phyloP scores from a whole-genome alignment of 1,140 invertebrate species.

The Apis laboriosa region DNA sequence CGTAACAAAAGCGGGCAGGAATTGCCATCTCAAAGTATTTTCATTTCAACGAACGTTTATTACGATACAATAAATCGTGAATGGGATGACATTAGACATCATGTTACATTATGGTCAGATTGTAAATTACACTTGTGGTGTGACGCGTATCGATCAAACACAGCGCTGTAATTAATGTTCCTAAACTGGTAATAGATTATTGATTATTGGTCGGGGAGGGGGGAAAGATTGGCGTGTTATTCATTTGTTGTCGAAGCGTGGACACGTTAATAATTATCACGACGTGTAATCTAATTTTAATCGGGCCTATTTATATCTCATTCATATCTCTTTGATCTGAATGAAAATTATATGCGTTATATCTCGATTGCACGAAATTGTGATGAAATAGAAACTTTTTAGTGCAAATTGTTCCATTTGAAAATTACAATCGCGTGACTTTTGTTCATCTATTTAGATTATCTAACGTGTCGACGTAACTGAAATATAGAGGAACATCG shows the following conservation, averaged over 20 bases:
- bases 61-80: constrained; percentile 14
- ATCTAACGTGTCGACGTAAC: neutral
- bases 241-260: constrained; percentile 31
- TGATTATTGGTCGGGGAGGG: constrained; percentile 21
- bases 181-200: constrained; percentile 40
- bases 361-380: neutral
- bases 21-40: neutral
- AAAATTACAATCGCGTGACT: constrained; percentile 40
- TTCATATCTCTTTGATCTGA: constrained; percentile 11
- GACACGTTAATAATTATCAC: constrained; percentile 43
- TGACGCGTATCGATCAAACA: constrained; percentile 19
- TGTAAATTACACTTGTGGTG: constrained; percentile 8
- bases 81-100: constrained; percentile 6
- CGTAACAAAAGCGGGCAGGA: constrained; percentile 11
- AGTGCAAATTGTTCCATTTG: neutral
- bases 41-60: neutral
- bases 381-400: neutral
- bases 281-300: constrained; percentile 40
- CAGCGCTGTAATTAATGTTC: constrained; percentile 41
- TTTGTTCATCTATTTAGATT: neutral
- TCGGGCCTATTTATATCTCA: constrained; percentile 4
- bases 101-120: constrained; percentile 16
- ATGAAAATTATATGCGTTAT: neutral
- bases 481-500: constrained; percentile 22
- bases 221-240: constrained; percentile 8